These are phyloP conservation scores for Lamprologus tigripictilis DNA, from an alignment of 2,113 vertebrate genomes.

Conservation along the genomic window DNA sequence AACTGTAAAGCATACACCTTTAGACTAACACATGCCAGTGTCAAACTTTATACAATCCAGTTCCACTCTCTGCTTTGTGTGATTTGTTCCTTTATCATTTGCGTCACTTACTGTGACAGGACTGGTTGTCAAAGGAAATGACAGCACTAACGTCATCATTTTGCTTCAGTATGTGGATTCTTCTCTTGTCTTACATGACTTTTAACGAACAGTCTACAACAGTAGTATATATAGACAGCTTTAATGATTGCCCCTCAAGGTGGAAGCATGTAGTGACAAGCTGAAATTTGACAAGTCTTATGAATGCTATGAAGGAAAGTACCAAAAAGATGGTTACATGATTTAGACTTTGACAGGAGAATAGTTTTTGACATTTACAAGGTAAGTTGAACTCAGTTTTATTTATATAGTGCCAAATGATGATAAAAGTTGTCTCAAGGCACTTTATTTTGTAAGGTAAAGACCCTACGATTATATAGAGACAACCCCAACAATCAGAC, in stretches of 20 bases:
- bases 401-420: background rate
- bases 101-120: background rate
- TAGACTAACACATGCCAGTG: background rate
- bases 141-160: background rate
- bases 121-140: background rate
- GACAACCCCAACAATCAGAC: background rate
- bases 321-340: background rate
- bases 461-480: background rate
- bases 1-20: background rate
- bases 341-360: background rate
- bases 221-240: background rate
- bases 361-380: background rate
- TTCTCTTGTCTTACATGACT: background rate
- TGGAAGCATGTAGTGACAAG: background rate
- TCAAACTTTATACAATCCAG: background rate
- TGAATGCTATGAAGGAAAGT: background rate
- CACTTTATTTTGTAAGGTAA: background rate
- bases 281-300: background rate
- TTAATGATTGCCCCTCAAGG: background rate
- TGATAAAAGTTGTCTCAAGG: background rate
- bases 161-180: background rate
- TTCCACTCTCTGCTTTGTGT: background rate
- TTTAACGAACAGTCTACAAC: background rate
- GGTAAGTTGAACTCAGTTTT: background rate
- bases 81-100: background rate